These are phyloP conservation scores for Drosophila borealis DNA, from an alignment of 2,888 invertebrate genomes.

Conservation along the genomic window DNA sequence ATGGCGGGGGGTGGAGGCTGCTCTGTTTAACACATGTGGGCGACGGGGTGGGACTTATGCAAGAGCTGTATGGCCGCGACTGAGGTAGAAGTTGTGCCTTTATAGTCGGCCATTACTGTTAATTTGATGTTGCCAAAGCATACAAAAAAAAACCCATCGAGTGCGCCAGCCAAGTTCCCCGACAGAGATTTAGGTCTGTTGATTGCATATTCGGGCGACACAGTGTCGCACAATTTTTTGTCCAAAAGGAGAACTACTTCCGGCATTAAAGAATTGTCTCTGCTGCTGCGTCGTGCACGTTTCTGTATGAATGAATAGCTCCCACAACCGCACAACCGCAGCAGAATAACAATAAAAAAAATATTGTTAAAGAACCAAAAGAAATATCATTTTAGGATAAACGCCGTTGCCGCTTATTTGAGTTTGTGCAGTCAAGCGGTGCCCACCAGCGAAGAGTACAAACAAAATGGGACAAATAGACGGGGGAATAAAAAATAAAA, in stretches of 20 bases:
- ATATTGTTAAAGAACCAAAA: background rate
- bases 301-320: conserved; percentile 52
- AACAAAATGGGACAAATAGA: conserved; percentile 11
- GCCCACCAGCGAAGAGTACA: conserved; percentile 42
- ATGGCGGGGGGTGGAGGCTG: background rate
- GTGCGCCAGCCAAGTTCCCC: conserved; percentile 44
- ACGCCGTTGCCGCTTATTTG: conserved; percentile 54
- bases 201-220: conserved; percentile 76
- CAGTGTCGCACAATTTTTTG: conserved; percentile 62
- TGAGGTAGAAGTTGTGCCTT: conserved; percentile 16
- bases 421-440: conserved; percentile 59
- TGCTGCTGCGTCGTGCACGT: conserved; percentile 1
- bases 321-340: conserved; percentile 52
- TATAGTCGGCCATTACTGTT: conserved; percentile 27
- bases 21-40: conserved; percentile 45
- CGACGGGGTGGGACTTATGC: conserved; percentile 1
- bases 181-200: conserved; percentile 66
- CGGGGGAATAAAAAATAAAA: conserved; percentile 46
- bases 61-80: background rate
- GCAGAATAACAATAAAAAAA: conserved; percentile 35
- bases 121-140: conserved; percentile 33
- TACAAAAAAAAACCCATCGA: background rate
- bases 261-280: conserved; percentile 47
- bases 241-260: conserved; percentile 61
- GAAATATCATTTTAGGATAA: conserved; percentile 26